Conservation (phyloP, 2,113 vertebrate species). For the Thinocorus orbignyianus region DNA sequence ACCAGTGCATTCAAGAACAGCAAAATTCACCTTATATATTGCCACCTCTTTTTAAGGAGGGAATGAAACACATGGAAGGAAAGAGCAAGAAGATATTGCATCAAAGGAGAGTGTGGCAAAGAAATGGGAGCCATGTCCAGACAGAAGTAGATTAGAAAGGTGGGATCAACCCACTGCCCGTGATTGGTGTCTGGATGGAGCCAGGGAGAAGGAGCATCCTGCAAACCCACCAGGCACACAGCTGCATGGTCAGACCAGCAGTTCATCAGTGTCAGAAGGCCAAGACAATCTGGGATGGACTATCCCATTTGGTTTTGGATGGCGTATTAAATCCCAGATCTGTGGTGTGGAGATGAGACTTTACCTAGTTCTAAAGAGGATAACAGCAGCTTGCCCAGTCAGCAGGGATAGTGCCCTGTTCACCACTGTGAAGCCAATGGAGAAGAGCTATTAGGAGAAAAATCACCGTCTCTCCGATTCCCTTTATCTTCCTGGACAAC, state of each 20-base stretch:
- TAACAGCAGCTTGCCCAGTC: neutral
- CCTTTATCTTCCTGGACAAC: neutral
- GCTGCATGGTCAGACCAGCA: neutral
- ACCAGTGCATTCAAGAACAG: neutral
- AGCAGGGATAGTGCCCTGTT: neutral
- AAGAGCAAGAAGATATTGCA: neutral
- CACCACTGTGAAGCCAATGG: rapidly evolving
- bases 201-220: neutral
- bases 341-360: neutral
- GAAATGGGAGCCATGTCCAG: neutral
- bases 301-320: rapidly evolving
- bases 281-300: rapidly evolving
- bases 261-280: rapidly evolving
- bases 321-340: neutral
- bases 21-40: neutral
- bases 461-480: neutral
- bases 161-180: neutral
- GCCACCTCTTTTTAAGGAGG: rapidly evolving
- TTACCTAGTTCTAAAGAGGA: neutral
- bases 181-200: neutral
- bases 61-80: neutral
- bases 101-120: rapidly evolving
- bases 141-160: neutral
- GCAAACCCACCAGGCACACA: rapidly evolving
- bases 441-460: neutral